A percentile compares a stretch with the other conserved stretches of the same genome.
Conservation (phyloP, 2,113 vertebrate species). For the Pachyramphus minor region DNA sequence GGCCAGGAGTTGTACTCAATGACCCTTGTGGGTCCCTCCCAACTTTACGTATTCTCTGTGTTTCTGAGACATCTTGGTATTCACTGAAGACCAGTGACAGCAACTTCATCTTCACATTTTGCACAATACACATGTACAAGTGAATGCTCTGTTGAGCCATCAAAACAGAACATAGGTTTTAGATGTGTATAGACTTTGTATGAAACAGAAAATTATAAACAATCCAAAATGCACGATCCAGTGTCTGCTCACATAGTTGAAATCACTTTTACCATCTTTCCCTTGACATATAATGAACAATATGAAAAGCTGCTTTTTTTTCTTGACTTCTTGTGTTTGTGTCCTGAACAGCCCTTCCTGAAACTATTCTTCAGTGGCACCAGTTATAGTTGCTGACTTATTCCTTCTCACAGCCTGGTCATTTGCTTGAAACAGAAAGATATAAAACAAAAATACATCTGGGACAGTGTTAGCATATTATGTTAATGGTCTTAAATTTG, state of each 20-base stretch:
- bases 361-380: neutral
- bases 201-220: neutral
- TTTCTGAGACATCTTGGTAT: neutral
- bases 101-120: neutral
- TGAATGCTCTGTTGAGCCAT: neutral
- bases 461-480: neutral
- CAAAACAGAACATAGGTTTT: neutral
- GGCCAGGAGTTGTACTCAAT: neutral
- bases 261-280: neutral
- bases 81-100: neutral
- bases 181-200: neutral
- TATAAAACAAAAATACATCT: neutral
- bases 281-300: neutral
- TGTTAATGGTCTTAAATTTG: slow-evolving; percentile 5
- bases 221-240: neutral
- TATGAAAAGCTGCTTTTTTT: neutral
- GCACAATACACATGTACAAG: neutral
- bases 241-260: neutral
- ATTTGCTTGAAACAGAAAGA: neutral
- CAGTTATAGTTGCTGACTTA: neutral
- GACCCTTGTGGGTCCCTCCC: neutral
- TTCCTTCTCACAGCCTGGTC: neutral
- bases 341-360: neutral
- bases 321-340: neutral
- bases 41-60: neutral